Evolutionary conservation across 2,113 vertebrate species (phyloP).

Genomic region (Myodes glareolus): DNA sequence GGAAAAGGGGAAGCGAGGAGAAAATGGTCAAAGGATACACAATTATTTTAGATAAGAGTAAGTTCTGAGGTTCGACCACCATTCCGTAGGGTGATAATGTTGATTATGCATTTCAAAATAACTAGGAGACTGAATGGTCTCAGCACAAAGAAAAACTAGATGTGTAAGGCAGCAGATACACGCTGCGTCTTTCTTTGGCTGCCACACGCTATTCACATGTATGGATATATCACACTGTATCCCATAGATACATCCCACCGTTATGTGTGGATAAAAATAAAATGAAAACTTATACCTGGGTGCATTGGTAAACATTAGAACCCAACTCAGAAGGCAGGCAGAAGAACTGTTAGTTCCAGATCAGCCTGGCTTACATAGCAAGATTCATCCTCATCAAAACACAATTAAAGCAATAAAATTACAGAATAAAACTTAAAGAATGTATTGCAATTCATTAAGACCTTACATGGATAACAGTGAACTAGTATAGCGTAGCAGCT

Average conservation of each 20-base stretch:
- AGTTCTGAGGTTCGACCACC: background rate
- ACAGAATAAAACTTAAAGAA: background rate
- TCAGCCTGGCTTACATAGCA: background rate
- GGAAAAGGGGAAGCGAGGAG: background rate
- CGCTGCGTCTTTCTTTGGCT: background rate
- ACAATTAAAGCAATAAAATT: background rate
- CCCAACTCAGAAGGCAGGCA: background rate
- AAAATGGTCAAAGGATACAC: background rate
- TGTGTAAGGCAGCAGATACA: background rate
- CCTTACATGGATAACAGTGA: background rate
- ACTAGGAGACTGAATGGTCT: background rate
- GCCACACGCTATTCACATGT: too few relatives aligned
- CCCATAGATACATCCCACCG: too few relatives aligned
- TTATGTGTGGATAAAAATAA: background rate
- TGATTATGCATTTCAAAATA: background rate
- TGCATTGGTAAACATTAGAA: background rate
- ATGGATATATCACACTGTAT: background rate
- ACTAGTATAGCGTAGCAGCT: background rate
- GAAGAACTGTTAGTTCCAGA: background rate
- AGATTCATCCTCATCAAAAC: background rate
- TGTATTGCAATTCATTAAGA: background rate
- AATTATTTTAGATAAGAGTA: background rate
- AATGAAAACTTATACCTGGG: background rate
- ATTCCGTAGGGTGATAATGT: background rate
- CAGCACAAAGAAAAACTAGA: background rate